Evolutionary conservation across 1,140 invertebrate genomes (phyloP), one percentile per base, ranked within the genome.

Genomic region (Phthorimaea operculella): DNA sequence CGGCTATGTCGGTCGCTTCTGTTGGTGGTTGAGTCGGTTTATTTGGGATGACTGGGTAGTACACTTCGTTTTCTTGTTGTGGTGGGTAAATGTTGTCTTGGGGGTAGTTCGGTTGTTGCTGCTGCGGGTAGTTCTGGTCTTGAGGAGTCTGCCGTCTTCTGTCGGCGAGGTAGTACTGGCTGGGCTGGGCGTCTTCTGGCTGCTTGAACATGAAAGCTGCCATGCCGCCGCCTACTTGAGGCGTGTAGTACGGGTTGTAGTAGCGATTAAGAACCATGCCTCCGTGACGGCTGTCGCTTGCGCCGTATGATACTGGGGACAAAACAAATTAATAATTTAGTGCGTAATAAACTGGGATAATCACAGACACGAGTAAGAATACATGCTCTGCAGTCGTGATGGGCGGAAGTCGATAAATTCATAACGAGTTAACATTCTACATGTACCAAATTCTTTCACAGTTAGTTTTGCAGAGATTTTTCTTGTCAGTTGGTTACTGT

Each of bases 191-290:
- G 1, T 73, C 63, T 47, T 81, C 72, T 0, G 75, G 76, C 11
- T 69, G 68, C 6, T 49, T 66, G 67, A 71, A 79, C 76, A 84
- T 76, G 59, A 84, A 80, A 6, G 81, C 79, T 8, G 81, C 78
- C 76, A 80, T 79, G 39, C 79, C 76, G 9, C 60, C 70, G 36
- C 78, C 74, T 12, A 61, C 65, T 4, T 68, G 64, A 14, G 63
- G 69, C 50, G 70, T 72, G 71, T 80, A 80, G 66, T 83, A 81
- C 1, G 81, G 81, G 60, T 79, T 81, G 68, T 83, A 84, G 64
- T 81, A 84, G 6, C 79, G 72, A 54, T 76, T 84, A 51, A 83
- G 14, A 3, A 71, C 78, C 66, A 83, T 72, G 0, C 74, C 81
- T 5, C 79, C 76, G 10, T 74, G 73, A 51, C 53, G 63, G 51